Percentiles rank a stretch among this genome's conserved stretches.
Evolutionary conservation across 2,113 vertebrate species (phyloP).

Genomic region (Macquaria australasica): DNA sequence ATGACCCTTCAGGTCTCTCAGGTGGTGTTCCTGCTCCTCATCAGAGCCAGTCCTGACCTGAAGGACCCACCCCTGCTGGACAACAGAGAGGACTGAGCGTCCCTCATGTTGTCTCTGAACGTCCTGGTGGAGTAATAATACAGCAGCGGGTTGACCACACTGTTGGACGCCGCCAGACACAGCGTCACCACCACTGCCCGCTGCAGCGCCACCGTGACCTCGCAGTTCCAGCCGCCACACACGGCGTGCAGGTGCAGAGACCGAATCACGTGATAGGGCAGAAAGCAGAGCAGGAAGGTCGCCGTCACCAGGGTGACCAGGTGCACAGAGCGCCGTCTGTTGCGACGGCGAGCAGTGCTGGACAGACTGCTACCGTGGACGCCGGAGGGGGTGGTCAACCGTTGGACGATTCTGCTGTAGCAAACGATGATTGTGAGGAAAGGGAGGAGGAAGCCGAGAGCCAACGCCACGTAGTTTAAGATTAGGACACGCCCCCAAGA

Average conservation of each 20-base stretch:
- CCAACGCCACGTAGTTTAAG: conserved; percentile 79
- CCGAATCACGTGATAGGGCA: conserved; percentile 81
- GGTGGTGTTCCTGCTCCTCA: conserved; percentile 3
- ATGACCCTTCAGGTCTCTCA: background rate
- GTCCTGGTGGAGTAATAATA: conserved; percentile 81
- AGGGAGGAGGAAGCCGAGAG: conserved; percentile 79
- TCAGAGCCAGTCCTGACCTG: background rate
- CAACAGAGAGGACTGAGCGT: background rate
- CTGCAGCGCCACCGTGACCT: conserved; percentile 29
- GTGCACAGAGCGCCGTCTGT: conserved; percentile 40
- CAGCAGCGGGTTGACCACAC: conserved; percentile 82
- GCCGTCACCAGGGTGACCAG: conserved; percentile 75
- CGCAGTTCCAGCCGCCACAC: conserved; percentile 28
- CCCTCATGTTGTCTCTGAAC: conserved; percentile 62
- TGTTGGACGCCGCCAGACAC: conserved; percentile 80
- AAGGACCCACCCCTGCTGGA: conserved; percentile 18
- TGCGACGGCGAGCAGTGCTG: accelerated
- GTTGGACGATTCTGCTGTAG: conserved; percentile 70
- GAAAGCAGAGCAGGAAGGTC: conserved; percentile 83
- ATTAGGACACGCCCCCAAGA: conserved; percentile 66
- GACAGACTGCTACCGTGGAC: accelerated
- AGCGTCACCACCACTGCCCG: conserved; percentile 73
- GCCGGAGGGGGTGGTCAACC: conserved; percentile 9
- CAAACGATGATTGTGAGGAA: conserved; percentile 80
- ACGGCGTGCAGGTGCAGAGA: conserved; percentile 76